Base-by-base conservation (phyloP, 2,888 invertebrate species). In the Hyposoter dolosus region DNA sequence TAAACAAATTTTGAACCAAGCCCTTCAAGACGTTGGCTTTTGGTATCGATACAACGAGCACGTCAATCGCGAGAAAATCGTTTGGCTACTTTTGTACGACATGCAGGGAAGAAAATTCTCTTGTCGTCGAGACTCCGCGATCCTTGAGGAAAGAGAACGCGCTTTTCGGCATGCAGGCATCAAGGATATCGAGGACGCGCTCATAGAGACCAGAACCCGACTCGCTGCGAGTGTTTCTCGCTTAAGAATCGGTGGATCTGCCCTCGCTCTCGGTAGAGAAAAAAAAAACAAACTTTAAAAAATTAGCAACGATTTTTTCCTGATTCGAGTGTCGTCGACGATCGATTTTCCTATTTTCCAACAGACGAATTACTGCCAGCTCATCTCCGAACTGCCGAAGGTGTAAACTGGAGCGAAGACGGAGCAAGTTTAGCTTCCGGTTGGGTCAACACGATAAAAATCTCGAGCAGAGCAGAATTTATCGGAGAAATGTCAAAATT, bases 381-480 rank as follows among this genome's bases (percentile, higher is more conserved):
- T 0, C 97, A 97, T 93, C 94, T 98, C 86, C 95, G 96, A 83
- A 89, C 86, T 3, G 96, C 97, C 87, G 97, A 97, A 80, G 95
- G 96, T 83, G 95, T 97, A 40, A 95, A 95, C 0, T 95, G 96
- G 77, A 95, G 96, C 12, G 90, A 92, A 15, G 88, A 91, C 89
- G 94, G 95, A 88, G 93, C 95, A 43, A 69, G 76, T 0, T 94
- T 95, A 0, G 96, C 97, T 1, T 97, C 97, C 0, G 97, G 97
- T 87, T 98, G 98, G 98, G 96, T 98, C 15, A 98, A 98, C 94
- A 96, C 96, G 0, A 96, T 96, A 88, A 96, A 96, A 93, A 94
- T 96, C 4, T 94, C 95, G 50, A 95, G 94, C 90, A 95, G 95
- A 63, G 94, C 94, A 2, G 92, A 94, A 60, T 93, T 96, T 19